phyloP scores from a whole-genome alignment of 2,113 vertebrate species.

The Menidia beryllina region DNA sequence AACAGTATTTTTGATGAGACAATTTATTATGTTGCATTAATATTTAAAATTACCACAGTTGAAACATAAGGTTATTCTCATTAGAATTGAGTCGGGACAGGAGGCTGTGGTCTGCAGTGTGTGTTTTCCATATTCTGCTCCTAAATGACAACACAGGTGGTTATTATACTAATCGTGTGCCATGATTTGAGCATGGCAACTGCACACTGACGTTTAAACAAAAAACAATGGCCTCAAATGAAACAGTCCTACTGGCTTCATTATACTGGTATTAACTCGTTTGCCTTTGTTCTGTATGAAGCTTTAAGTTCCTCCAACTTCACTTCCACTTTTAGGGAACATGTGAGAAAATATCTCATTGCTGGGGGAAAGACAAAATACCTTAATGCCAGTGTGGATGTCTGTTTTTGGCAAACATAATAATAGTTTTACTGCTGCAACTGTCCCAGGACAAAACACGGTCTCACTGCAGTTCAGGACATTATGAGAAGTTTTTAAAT shows the following conservation, averaged over 20 bases:
- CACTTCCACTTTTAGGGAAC: neutral
- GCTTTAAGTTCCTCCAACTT: neutral
- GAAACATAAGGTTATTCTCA: no score
- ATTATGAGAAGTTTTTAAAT: neutral
- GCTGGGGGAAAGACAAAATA: neutral
- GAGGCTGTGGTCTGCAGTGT: no score
- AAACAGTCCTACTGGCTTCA: slow-evolving; percentile 21
- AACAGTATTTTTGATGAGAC: no score
- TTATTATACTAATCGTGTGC: no score
- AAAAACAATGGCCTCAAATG: slow-evolving; percentile 19
- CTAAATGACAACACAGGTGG: no score
- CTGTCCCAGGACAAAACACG: neutral
- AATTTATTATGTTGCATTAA: no score
- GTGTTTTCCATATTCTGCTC: no score
- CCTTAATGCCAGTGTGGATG: slow-evolving; percentile 32
- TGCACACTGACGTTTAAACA: slow-evolving; percentile 6
- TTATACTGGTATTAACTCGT: slow-evolving; percentile 18
- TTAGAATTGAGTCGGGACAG: no score
- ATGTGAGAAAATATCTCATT: slow-evolving; percentile 4
- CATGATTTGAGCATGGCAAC: neutral
- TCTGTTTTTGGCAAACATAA: neutral
- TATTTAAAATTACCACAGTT: no score
- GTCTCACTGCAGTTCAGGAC: neutral
- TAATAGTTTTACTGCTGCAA: no score
- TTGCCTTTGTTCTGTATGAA: slow-evolving; percentile 16